These are phyloP conservation scores for Gephyroberyx darwinii DNA, from an alignment of 2,797 vertebrate genomes.

Conservation along the genomic window DNA sequence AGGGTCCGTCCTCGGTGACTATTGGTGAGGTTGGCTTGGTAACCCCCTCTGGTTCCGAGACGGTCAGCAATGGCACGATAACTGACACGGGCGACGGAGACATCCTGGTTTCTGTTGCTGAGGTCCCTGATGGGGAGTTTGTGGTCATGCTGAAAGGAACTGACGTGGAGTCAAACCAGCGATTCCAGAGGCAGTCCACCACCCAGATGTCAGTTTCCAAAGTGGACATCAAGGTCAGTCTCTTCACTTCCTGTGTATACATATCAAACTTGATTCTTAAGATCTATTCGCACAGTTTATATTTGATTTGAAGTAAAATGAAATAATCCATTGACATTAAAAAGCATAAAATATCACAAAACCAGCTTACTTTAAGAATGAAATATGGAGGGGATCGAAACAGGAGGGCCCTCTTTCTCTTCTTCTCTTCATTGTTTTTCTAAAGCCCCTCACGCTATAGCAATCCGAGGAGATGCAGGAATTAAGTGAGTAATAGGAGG, in stretches of 20 bases:
- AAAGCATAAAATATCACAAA: too few relatives aligned
- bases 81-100: conserved; percentile 69
- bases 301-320: too few relatives aligned
- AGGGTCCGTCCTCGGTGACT: conserved; percentile 67
- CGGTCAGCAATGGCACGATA: conserved; percentile 39
- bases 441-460: too few relatives aligned
- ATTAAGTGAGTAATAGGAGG: too few relatives aligned
- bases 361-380: too few relatives aligned
- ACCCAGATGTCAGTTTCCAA: conserved; percentile 79
- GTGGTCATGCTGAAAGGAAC: conserved; percentile 73
- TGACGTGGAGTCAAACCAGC: conserved; percentile 65
- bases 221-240: conserved; percentile 73
- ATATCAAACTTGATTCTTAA: not conserved
- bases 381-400: too few relatives aligned
- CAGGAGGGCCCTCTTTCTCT: too few relatives aligned
- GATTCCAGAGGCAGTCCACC: conserved; percentile 80
- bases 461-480: too few relatives aligned
- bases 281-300: not conserved
- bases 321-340: too few relatives aligned
- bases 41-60: conserved; percentile 54
- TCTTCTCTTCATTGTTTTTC: too few relatives aligned
- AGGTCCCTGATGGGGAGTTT: conserved; percentile 76
- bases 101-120: conserved; percentile 68
- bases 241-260: not conserved
- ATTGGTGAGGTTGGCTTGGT: conserved; percentile 64